phyloP scores from a whole-genome alignment of 2,888 invertebrate species.

The Netelia melanura region DNA sequence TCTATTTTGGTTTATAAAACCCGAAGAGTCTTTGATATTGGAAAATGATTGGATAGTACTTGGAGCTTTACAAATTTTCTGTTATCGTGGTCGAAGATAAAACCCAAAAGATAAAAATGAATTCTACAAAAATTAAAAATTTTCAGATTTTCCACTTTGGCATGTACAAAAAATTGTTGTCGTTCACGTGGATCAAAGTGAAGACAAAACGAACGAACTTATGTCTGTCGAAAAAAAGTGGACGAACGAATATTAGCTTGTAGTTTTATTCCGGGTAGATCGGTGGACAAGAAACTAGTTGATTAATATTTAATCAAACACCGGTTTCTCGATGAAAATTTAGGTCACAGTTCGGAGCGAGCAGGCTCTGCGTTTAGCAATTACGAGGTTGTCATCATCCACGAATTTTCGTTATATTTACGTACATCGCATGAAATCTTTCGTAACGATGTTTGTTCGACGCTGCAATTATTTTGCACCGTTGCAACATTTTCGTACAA shows the following conservation, averaged over 20 bases:
- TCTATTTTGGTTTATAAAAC: too few species aligned
- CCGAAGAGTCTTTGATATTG: too few species aligned
- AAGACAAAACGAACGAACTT: not conserved
- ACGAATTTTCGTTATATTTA: not conserved
- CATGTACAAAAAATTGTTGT: not conserved
- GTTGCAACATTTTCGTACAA: constrained; percentile 16
- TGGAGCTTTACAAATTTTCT: too few species aligned
- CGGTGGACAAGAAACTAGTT: not conserved
- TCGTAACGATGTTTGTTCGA: constrained; percentile 31
- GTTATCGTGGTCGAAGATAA: too few species aligned
- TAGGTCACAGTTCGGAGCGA: not conserved
- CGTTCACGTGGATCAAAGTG: not conserved
- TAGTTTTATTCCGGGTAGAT: not conserved
- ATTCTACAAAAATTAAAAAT: not conserved
- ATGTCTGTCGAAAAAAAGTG: not conserved
- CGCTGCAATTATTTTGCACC: constrained; percentile 1
- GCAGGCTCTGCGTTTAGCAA: too few species aligned
- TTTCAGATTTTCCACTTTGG: not conserved
- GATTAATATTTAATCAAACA: not conserved
- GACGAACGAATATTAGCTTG: not conserved
- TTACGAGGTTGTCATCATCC: too few species aligned
- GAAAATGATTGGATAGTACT: too few species aligned
- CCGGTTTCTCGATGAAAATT: not conserved
- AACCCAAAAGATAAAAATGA: not conserved
- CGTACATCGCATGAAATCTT: not conserved